Evolutionary conservation across 1,140 invertebrate species (phyloP).

Genomic region (Brachionus koreanus): DNA sequence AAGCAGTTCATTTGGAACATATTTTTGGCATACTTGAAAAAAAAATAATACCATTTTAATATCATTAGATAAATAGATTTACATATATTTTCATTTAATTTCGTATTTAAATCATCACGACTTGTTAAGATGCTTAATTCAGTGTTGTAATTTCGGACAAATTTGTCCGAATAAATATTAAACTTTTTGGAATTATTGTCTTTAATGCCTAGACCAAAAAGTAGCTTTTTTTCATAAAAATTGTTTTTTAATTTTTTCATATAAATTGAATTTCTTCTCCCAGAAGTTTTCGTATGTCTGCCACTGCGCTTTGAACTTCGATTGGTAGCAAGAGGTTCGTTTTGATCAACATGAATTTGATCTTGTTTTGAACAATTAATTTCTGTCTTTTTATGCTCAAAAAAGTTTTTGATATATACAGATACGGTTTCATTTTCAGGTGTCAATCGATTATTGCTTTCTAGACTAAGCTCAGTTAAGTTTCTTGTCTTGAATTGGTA

Average conservation of each 20-base stretch:
- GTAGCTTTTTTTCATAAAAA: slow-evolving; percentile 12
- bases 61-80: neutral
- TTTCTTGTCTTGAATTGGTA: slow-evolving; percentile 8
- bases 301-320: neutral
- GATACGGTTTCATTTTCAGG: neutral
- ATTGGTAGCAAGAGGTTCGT: neutral
- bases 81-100: neutral
- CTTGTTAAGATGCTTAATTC: neutral
- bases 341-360: neutral
- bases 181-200: neutral
- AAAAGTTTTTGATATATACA: neutral
- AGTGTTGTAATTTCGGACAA: neutral
- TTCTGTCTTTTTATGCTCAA: neutral
- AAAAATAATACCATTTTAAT: neutral
- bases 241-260: slow-evolving; percentile 19
- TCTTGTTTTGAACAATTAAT: neutral
- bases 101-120: neutral
- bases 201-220: neutral
- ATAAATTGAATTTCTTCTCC: neutral
- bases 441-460: neutral
- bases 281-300: neutral
- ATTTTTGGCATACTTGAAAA: neutral
- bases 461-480: neutral
- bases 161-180: neutral
- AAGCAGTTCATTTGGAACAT: neutral